Base-by-base conservation (phyloP, 2,888 invertebrate genomes). In the Sphaeridia pumilis region DNA sequence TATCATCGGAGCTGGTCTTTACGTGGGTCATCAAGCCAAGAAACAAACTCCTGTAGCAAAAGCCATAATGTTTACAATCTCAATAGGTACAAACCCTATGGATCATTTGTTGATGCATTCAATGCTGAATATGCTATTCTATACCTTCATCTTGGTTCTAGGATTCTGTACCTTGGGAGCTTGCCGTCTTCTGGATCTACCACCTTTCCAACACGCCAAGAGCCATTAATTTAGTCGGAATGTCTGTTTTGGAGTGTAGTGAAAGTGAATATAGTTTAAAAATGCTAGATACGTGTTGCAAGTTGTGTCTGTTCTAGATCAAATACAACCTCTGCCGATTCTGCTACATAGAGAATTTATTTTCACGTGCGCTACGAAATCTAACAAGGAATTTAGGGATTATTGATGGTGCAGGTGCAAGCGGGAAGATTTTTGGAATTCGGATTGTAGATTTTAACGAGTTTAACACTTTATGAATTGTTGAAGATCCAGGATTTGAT, bases 131-230 rank as follows among this genome's bases (percentile, higher is more conserved):
- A 12, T 38, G 12, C 17, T 38, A 17, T 5, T 38, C 5, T 7
- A 12, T 38, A n/a, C n/a, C 41, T 49, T 10, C 25, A 25, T 22
- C 5, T 20, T 10, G 7, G 17, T 22, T 48, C 31, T 42, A 52
- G 52, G 38, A 12, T 34, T 52, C 12, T 27, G 41, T 22, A 41
- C 42, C 12, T 21, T 52, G 4, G 52, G 52, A 21, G 7, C 28
- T 2, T 46, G 47, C 14, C 27, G 52, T 14, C 25, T 52, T 2
- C 46, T 52, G 2, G 26, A 45, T 31, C 34, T 52, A 14, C 52
- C 52, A 7, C 52, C 52, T 7, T 52, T 52, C 20, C 10, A 38
- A 20, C 20, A n/a, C n/a, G n/a, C n/a, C n/a, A n/a, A n/a, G n/a
- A n/a, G n/a, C n/a, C n/a, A n/a, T n/a, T n/a, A n/a, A n/a, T n/a